phyloP scores from a whole-genome alignment of 2,888 invertebrate genomes.

The Oxystoma pomonae region DNA sequence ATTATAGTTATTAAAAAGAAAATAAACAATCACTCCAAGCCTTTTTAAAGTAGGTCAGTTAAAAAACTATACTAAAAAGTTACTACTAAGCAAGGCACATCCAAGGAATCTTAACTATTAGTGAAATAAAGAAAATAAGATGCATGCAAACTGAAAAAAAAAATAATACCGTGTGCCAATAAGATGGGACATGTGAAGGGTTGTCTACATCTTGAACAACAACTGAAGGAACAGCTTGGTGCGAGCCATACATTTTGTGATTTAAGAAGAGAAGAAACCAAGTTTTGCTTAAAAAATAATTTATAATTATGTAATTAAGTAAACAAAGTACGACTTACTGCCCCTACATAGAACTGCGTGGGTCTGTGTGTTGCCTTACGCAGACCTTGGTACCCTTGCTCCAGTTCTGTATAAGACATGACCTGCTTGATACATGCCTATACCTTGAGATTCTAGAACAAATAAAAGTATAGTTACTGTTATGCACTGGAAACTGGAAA shows the following conservation, averaged over 20 bases:
- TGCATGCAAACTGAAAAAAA: constrained; percentile 19
- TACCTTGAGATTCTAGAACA: too few relatives aligned
- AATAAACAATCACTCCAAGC: too few relatives aligned
- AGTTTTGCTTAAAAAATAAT: background rate
- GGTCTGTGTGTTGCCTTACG: constrained; percentile 59
- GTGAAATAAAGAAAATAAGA: constrained; percentile 15
- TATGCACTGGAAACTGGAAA: too few relatives aligned
- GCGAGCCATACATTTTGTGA: constrained; percentile 4
- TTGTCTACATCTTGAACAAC: constrained; percentile 42
- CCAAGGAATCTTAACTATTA: too few relatives aligned
- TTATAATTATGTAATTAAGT: too few relatives aligned
- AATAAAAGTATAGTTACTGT: too few relatives aligned
- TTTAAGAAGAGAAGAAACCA: too few relatives aligned
- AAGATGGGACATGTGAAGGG: constrained; percentile 33
- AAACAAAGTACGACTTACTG: constrained; percentile 62
- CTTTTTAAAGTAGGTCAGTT: too few relatives aligned
- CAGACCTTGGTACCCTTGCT: constrained; percentile 88
- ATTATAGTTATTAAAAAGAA: too few relatives aligned
- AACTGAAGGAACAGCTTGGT: constrained; percentile 34
- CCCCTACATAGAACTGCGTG: constrained; percentile 70
- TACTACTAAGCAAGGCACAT: too few relatives aligned
- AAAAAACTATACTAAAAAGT: too few relatives aligned
- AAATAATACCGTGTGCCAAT: constrained; percentile 38
- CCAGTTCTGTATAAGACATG: constrained; percentile 91
- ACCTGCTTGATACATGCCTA: constrained; percentile 31